These are phyloP conservation scores for Leptodirus hochenwartii DNA, from an alignment of 2,888 invertebrate species.

Conservation along the genomic window DNA sequence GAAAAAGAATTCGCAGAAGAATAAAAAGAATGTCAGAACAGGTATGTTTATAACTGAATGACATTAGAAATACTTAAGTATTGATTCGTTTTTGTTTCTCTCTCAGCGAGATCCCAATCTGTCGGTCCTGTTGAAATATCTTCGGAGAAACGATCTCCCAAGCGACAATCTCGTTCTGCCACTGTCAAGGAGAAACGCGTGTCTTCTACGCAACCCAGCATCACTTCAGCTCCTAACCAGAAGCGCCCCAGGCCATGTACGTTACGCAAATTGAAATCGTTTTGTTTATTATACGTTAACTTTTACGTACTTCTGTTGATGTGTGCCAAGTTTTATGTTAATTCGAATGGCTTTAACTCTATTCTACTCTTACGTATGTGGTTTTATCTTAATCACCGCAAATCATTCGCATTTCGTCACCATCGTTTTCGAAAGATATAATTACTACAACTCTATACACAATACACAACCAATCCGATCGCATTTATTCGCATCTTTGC, in stretches of 20 bases:
- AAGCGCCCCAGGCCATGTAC: conserved; percentile 54
- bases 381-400: too few relatives aligned
- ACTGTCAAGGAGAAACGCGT: conserved; percentile 37
- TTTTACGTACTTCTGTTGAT: conserved; percentile 7
- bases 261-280: too few relatives aligned
- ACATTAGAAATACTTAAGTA: not conserved
- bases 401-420: too few relatives aligned
- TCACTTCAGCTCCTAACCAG: conserved; percentile 29
- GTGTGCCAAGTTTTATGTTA: conserved; percentile 6
- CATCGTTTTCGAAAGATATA: too few relatives aligned
- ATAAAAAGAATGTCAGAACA: conserved; percentile 35
- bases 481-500: too few relatives aligned
- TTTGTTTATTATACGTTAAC: too few relatives aligned
- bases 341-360: too few relatives aligned
- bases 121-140: conserved; percentile 40
- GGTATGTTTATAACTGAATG: conserved; percentile 18
- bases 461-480: too few relatives aligned
- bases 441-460: too few relatives aligned
- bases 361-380: too few relatives aligned
- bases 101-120: conserved; percentile 46
- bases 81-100: conserved; percentile 8
- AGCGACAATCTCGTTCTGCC: conserved; percentile 53
- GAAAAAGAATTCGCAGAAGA: conserved; percentile 32
- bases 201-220: conserved; percentile 32
- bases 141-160: conserved; percentile 54